Conservation (phyloP, 2,888 invertebrate species). For the Cosmorhoe ocellata region DNA sequence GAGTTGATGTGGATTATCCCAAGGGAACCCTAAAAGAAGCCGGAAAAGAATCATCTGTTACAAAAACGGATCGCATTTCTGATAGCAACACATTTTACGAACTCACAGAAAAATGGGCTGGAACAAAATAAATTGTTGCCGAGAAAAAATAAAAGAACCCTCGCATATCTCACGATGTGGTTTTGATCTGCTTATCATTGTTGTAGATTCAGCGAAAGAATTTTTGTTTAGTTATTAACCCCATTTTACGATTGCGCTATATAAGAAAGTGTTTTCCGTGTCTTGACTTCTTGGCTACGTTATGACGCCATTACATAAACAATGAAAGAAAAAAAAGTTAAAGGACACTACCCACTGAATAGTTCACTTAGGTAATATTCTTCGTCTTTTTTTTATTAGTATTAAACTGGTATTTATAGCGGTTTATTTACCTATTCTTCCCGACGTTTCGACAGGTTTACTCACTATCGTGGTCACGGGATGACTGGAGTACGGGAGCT, state of each 20-base stretch:
- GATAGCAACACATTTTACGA: not conserved
- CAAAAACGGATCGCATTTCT: not conserved
- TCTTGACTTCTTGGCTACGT: conserved; percentile 36
- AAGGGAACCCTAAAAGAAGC: too few species aligned
- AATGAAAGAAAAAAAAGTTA: conserved; percentile 33
- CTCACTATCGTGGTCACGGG: too few species aligned
- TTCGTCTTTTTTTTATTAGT: too few species aligned
- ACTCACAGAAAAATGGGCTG: not conserved
- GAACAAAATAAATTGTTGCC: not conserved
- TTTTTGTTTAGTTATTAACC: conserved; percentile 34
- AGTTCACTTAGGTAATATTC: not conserved
- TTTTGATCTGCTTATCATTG: conserved; percentile 15
- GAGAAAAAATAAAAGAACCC: not conserved
- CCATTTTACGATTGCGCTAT: conserved; percentile 36
- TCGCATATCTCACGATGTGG: conserved; percentile 1
- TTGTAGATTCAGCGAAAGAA: conserved; percentile 10
- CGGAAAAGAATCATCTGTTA: too few species aligned
- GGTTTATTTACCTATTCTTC: too few species aligned
- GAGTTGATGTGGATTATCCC: too few species aligned
- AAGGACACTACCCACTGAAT: conserved; percentile 8
- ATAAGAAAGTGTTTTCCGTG: conserved; percentile 51
- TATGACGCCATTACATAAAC: conserved; percentile 52
- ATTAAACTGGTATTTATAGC: too few species aligned
- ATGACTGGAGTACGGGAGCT: too few species aligned
- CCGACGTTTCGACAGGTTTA: too few species aligned